Evolutionary conservation across 2,888 invertebrate genomes (phyloP).

Genomic region (Dasypolia templi): DNA sequence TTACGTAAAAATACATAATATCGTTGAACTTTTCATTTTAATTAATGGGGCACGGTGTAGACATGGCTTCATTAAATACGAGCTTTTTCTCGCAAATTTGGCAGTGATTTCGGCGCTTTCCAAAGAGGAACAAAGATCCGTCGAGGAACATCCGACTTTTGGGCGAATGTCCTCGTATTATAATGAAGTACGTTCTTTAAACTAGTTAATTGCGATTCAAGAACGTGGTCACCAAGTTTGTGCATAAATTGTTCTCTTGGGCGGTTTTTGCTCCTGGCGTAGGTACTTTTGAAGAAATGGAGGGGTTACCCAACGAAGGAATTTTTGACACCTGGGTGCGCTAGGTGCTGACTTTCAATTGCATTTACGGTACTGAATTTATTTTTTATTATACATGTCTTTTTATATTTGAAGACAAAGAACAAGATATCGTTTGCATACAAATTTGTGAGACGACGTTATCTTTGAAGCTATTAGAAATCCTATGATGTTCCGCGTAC

Average conservation of each 20-base stretch:
- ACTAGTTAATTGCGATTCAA: constrained; percentile 63
- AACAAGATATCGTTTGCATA: constrained; percentile 47
- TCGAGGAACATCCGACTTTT: constrained; percentile 53
- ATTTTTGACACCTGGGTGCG: constrained; percentile 51
- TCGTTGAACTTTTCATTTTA: constrained; percentile 41
- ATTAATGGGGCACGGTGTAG: constrained; percentile 27
- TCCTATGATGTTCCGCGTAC: not conserved
- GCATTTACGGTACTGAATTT: constrained; percentile 48
- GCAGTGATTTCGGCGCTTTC: constrained; percentile 29
- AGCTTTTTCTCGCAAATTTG: constrained; percentile 47
- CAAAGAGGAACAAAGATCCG: constrained; percentile 53
- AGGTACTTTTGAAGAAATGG: constrained; percentile 56
- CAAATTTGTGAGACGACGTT: constrained; percentile 22
- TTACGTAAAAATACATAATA: constrained; percentile 31
- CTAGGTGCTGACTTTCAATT: constrained; percentile 41
- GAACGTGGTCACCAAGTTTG: constrained; percentile 64
- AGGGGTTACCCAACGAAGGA: constrained; percentile 67
- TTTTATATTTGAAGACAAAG: constrained; percentile 43
- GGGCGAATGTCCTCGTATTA: constrained; percentile 50
- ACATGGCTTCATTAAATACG: constrained; percentile 51
- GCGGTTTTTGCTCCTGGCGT: constrained; percentile 61
- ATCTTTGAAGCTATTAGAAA: constrained; percentile 11
- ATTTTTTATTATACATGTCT: constrained; percentile 40
- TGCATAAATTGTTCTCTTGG: constrained; percentile 71
- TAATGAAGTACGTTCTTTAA: constrained; percentile 66